Evolutionary conservation across 2,888 invertebrate genomes (phyloP), one percentile per base, ranked within the genome.

Genomic region (Bruchidius siliquastri): DNA sequence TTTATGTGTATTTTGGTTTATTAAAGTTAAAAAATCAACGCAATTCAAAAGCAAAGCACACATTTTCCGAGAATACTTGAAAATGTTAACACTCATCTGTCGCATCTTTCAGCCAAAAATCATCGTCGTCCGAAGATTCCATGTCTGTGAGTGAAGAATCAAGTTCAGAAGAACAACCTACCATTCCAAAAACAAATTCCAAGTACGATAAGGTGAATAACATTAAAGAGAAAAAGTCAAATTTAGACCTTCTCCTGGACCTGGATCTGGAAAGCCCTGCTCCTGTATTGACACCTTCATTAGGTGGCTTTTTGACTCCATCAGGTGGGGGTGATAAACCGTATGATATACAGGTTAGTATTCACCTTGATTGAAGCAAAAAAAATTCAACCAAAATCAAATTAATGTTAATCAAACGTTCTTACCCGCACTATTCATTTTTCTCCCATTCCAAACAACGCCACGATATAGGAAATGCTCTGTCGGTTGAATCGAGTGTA

Each of bases 191-290:
- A 81, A 81, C 74, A 79, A 76, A 26, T 79, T 77, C 20, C 81
- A 81, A 68, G 80, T 80, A 73, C 75, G 78, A 30, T 78, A 79
- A 20, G 79, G 80, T 21, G 79, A 80, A 72, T 78, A 79, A 67
- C 80, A 79, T 73, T 76, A 75, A 72, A n/a, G 74, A 75, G 30
- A 74, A 78, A 13, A 90, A 89, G 81, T 89, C 92, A 4, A 95
- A 95, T 86, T 86, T 96, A 77, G 96, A 97, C 86, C 87, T 97
- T 20, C 87, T 97, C 13, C 85, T 97, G 67, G 96, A 96, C 83
- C 87, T 97, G 78, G 90, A 90, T 80, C 88, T 90, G 88, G 91
- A 91, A 73, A 91, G 92, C 67, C 89, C 90, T 76, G 87, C 92
- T 77, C 94, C 95, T 70, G 91, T 94, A 18, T 92, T 96, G 91